phyloP scores from a whole-genome alignment of 2,113 vertebrate genomes.

The human region DNA sequence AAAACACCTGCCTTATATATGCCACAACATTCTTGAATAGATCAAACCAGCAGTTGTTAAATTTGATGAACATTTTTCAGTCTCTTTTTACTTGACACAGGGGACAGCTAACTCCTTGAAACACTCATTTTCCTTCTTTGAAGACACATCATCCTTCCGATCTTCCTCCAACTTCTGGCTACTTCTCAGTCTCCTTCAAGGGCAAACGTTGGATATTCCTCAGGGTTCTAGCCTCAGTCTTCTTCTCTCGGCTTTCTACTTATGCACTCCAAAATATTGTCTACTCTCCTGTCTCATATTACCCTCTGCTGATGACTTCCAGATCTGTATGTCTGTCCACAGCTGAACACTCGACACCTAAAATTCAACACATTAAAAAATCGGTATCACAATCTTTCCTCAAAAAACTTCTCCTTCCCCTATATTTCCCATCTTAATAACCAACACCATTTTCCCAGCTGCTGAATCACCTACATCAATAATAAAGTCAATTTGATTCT shows the following conservation, averaged over 20 bases:
- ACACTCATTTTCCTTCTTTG: neutral
- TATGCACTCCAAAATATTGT: neutral
- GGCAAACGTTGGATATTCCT: neutral
- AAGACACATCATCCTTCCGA: neutral
- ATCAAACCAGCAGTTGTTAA: neutral
- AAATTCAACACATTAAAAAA: slow-evolving; percentile 1
- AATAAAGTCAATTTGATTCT: neutral
- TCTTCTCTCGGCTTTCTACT: neutral
- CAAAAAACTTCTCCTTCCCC: neutral
- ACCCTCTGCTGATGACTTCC: neutral
- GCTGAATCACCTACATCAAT: neutral
- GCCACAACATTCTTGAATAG: neutral
- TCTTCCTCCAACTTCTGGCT: neutral
- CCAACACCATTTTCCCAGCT: neutral
- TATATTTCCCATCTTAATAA: neutral
- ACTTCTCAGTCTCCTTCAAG: neutral
- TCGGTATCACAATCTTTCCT: neutral
- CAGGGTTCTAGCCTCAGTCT: neutral
- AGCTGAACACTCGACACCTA: neutral
- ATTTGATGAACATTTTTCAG: neutral
- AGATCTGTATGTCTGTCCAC: neutral
- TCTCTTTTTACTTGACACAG: neutral
- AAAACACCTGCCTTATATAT: neutral
- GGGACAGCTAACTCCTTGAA: neutral
- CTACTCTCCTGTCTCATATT: neutral